Evolutionary conservation across 2,797 vertebrate species (phyloP).

Genomic region (Sebastes trivittatus): DNA sequence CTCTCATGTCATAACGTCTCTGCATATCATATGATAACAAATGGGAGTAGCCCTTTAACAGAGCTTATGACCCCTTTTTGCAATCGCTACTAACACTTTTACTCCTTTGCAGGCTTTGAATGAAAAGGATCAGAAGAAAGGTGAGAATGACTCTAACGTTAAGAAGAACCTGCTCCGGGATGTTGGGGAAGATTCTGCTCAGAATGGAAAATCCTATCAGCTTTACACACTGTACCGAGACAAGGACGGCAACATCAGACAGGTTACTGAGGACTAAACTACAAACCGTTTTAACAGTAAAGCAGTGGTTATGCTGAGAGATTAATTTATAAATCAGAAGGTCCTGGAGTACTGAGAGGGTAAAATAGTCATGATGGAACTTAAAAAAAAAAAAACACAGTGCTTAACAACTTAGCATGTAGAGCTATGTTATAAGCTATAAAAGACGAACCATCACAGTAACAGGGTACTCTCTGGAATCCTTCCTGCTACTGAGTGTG

Average conservation of each 20-base stretch:
- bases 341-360: neutral
- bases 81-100: neutral
- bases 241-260: constrained; percentile 87
- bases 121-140: constrained; percentile 54
- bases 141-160: constrained; percentile 58
- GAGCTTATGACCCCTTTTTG: neutral
- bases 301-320: neutral
- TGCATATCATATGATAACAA: neutral
- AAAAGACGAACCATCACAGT: neutral
- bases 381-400: too few species aligned
- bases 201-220: constrained; percentile 85
- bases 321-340: neutral
- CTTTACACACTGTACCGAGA: constrained; percentile 90
- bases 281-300: neutral
- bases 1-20: neutral
- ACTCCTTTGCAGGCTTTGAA: constrained; percentile 23
- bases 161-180: constrained; percentile 46
- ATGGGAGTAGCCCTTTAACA: neutral
- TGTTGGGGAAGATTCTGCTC: constrained; percentile 58
- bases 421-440: too few species aligned
- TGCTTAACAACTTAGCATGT: too few species aligned
- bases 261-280: constrained; percentile 77
- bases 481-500: neutral
- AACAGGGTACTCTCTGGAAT: neutral
- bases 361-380: neutral